Conservation (phyloP, 2,113 vertebrate species). For the Carassius carassius region DNA sequence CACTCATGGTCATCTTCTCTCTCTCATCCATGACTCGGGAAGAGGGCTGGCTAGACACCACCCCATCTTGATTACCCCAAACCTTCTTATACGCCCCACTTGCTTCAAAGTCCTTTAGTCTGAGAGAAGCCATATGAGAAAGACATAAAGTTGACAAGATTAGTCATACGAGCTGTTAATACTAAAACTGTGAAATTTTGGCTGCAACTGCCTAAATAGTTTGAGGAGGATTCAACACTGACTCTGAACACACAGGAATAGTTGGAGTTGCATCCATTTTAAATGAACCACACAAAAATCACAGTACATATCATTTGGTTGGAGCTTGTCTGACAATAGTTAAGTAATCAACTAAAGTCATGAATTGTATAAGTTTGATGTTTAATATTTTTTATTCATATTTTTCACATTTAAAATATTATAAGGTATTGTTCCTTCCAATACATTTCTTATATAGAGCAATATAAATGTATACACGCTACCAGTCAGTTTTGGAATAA, state of each 20-base stretch:
- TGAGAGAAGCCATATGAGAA: constrained; percentile 45
- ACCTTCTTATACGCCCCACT: constrained; percentile 75
- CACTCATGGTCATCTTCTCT: constrained; percentile 83
- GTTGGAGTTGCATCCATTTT: constrained; percentile 2
- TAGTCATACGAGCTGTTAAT: not conserved
- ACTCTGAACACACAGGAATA: not conserved
- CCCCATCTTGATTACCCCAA: constrained; percentile 76
- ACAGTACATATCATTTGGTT: constrained; percentile 2
- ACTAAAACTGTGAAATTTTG: not conserved
- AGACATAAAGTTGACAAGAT: not conserved
- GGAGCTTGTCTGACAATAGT: not conserved
- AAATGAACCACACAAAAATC: constrained; percentile 24
- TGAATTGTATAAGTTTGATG: not conserved
- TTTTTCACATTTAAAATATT: not conserved
- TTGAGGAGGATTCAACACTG: not conserved
- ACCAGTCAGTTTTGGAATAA: not conserved
- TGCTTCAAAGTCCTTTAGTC: constrained; percentile 77
- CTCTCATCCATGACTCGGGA: constrained; percentile 77
- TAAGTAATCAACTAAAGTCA: not conserved
- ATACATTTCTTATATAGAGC: not conserved
- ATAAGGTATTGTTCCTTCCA: not conserved
- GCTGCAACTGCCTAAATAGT: not conserved
- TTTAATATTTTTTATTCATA: no score
- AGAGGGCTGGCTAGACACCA: constrained; percentile 78
- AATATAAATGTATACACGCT: not conserved